These are phyloP conservation scores for Meiosimyza decipiens DNA, from an alignment of 2,888 invertebrate genomes.

Conservation along the genomic window DNA sequence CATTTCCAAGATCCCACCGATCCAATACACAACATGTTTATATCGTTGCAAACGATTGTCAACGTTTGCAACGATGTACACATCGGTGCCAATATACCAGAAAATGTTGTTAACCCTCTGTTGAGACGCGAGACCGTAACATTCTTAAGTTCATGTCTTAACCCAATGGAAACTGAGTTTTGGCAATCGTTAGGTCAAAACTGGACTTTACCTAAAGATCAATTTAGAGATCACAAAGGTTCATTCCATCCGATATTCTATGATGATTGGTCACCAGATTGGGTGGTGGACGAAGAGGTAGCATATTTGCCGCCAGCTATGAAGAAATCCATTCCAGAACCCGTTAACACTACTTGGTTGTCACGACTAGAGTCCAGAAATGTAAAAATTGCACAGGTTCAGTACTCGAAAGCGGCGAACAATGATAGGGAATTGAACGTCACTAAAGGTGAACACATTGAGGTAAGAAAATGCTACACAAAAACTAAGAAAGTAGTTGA, in stretches of 20 bases:
- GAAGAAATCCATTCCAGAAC: slow-evolving; percentile 51
- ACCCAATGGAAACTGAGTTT: slow-evolving; percentile 94
- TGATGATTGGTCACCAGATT: slow-evolving; percentile 96
- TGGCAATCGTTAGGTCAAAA: slow-evolving; percentile 97
- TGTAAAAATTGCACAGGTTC: slow-evolving; percentile 85
- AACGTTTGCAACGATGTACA: slow-evolving; percentile 93
- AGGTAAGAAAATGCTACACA: slow-evolving; percentile 71
- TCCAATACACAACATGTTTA: slow-evolving; percentile 96
- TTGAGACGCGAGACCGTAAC: slow-evolving; percentile 92
- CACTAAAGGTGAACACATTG: slow-evolving; percentile 92
- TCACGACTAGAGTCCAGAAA: slow-evolving; percentile 76
- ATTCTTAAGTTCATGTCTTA: slow-evolving; percentile 91
- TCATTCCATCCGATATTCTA: slow-evolving; percentile 96
- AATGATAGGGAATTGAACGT: slow-evolving; percentile 98
- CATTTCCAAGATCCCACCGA: slow-evolving; percentile 98
- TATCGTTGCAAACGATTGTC: slow-evolving; percentile 94
- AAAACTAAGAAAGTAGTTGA: background rate
- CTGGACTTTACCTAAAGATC: slow-evolving; percentile 93
- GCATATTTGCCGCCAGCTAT: slow-evolving; percentile 65
- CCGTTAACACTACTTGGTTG: slow-evolving; percentile 71
- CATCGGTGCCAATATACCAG: slow-evolving; percentile 82
- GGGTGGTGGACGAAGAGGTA: slow-evolving; percentile 82
- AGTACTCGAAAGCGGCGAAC: slow-evolving; percentile 94
- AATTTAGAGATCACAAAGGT: slow-evolving; percentile 90
- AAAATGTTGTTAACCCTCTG: slow-evolving; percentile 89